Percentiles rank a stretch among this genome's conserved stretches.
These are phyloP conservation scores for Apeira syringaria DNA, from an alignment of 2,888 invertebrate species.

Conservation along the genomic window DNA sequence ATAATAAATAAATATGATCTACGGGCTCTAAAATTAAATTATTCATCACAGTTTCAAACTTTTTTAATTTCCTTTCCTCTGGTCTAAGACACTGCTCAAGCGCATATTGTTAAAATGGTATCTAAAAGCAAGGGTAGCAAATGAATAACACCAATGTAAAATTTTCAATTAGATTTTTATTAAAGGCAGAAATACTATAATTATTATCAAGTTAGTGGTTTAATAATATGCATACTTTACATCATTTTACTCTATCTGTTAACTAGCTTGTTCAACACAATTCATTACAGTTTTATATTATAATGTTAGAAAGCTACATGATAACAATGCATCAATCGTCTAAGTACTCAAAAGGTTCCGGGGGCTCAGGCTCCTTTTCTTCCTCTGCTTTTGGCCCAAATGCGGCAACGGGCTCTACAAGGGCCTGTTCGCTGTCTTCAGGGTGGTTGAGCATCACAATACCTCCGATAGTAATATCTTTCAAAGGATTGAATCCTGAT, in stretches of 20 bases:
- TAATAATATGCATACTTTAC: conserved; percentile 34
- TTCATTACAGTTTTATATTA: conserved; percentile 32
- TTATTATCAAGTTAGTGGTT: conserved; percentile 14
- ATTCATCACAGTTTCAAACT: too few relatives aligned
- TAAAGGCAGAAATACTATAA: conserved; percentile 48
- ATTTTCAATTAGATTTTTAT: conserved; percentile 36
- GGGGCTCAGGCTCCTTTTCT: conserved; percentile 98
- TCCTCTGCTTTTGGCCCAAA: conserved; percentile 96
- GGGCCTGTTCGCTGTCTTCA: conserved; percentile 90
- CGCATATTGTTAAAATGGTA: too few relatives aligned
- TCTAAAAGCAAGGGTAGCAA: background rate
- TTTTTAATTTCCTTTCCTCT: too few relatives aligned
- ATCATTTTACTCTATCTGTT: conserved; percentile 48
- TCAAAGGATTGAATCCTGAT: conserved; percentile 92
- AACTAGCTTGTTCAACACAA: conserved; percentile 57
- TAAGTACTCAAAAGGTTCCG: conserved; percentile 98
- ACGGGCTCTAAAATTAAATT: too few relatives aligned
- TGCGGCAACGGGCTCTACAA: conserved; percentile 96
- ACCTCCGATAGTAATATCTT: conserved; percentile 97
- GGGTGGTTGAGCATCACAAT: conserved; percentile 96
- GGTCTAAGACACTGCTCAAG: too few relatives aligned
- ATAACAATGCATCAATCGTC: conserved; percentile 86
- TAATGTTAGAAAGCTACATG: conserved; percentile 41
- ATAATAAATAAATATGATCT: too few relatives aligned
- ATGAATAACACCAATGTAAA: background rate